These are phyloP conservation scores for Pherbina coryleti DNA, from an alignment of 2,888 invertebrate genomes.

Conservation along the genomic window DNA sequence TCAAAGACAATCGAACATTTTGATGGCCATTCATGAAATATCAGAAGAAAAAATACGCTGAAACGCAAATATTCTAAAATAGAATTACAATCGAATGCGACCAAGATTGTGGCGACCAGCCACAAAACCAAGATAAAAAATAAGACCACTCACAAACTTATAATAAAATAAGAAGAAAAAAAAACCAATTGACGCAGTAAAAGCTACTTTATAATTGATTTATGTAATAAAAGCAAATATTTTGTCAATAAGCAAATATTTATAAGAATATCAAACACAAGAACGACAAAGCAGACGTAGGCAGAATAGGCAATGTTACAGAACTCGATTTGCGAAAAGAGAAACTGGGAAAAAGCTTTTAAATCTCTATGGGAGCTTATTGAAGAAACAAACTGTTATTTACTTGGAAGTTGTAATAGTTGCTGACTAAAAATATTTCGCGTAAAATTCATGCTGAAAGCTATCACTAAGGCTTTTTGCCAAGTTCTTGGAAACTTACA, in stretches of 20 bases:
- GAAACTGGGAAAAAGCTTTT: neutral
- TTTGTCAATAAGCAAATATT: neutral
- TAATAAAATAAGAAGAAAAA: neutral
- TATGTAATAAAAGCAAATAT: too few relatives aligned
- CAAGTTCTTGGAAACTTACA: too few relatives aligned
- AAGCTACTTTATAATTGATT: neutral
- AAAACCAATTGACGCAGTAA: neutral
- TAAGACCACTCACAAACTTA: neutral
- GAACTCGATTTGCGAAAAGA: neutral
- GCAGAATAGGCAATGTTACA: neutral
- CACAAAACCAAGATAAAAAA: neutral
- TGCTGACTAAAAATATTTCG: too few relatives aligned
- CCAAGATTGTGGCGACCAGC: neutral
- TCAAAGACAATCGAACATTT: too few relatives aligned
- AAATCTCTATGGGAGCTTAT: too few relatives aligned
- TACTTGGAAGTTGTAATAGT: too few relatives aligned
- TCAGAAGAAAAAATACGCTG: neutral
- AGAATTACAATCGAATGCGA: neutral
- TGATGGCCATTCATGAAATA: neutral
- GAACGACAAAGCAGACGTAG: neutral
- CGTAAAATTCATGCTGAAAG: too few relatives aligned
- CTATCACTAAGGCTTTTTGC: too few relatives aligned
- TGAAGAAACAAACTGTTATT: neutral
- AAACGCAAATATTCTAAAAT: neutral
- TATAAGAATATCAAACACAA: neutral